Evolutionary conservation across 1,140 invertebrate species (phyloP), one percentile per base, ranked within the genome.

Genomic region (Caenorhabditis latens): DNA sequence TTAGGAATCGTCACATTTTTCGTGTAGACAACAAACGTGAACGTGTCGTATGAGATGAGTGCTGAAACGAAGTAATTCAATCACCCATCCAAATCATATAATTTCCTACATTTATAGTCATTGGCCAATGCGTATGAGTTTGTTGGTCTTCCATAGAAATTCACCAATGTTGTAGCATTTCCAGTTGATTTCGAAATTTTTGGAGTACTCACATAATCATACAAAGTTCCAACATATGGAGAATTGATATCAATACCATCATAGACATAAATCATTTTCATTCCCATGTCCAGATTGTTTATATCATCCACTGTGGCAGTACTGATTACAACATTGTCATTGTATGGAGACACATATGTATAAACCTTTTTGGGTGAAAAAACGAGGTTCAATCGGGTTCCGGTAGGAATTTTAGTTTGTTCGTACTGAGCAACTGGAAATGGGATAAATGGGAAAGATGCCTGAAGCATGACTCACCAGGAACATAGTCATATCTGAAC

Each of bases 191-290:
- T 71, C 42, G 9, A 8, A 4, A 71, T 42, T n/a, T n/a, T 71
- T 14, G 65, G 40, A n/a, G 65, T 43, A 16, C 11, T 71, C 65
- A 71, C 65, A n/a, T 71, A 71, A 19, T 71, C 65, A 71, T 71
- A 71, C 8, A 71, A 19, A 46, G 13, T 71, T 8, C 65, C 65
- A 14, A 71, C 65, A n/a, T 43, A 71, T 46, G 40, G 65, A 14
- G 65, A 71, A 19, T 71, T 43, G 4, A 71, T 14, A 71, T 71
- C 42, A 8, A 16, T 40, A 71, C 65, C 65, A 46, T 71, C 65
- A 46, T 71, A 71, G 19, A 71, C 65, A 71, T 43, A 71, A 19
- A 71, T 71, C 4, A 19, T 16, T 11, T 43, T 43, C 16, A 71
- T 14, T 7, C 5, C 8, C 16, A 19, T 8, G 46, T 71, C 65